Evolutionary conservation across 2,888 invertebrate species (phyloP).

Genomic region (Amphipyra berbera): DNA sequence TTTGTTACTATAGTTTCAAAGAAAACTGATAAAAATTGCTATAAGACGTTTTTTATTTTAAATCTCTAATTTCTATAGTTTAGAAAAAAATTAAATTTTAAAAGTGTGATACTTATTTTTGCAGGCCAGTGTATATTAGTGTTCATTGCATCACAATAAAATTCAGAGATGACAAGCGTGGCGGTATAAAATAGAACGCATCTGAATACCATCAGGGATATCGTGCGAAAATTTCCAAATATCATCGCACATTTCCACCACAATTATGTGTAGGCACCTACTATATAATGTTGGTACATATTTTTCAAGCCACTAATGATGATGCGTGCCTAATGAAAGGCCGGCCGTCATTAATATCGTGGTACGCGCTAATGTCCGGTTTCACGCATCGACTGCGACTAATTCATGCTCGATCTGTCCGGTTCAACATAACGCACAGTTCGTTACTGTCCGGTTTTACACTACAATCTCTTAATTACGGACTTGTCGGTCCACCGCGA

Average conservation of each 20-base stretch:
- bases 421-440: slow-evolving; percentile 65
- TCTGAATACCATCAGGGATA: not conserved
- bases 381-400: slow-evolving; percentile 67
- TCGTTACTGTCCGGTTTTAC: slow-evolving; percentile 66
- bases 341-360: slow-evolving; percentile 57
- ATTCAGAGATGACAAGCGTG: too few relatives aligned
- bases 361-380: slow-evolving; percentile 59
- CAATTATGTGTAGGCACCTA: not conserved
- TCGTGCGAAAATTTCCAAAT: slow-evolving; percentile 1
- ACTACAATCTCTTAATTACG: slow-evolving; percentile 69
- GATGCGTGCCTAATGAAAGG: slow-evolving; percentile 51
- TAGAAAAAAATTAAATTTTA: too few relatives aligned
- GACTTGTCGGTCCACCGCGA: slow-evolving; percentile 44
- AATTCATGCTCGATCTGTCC: slow-evolving; percentile 60
- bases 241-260: slow-evolving; percentile 8
- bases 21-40: too few relatives aligned
- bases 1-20: too few relatives aligned
- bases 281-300: slow-evolving; percentile 12
- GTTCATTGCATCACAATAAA: too few relatives aligned
- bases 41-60: too few relatives aligned
- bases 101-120: too few relatives aligned
- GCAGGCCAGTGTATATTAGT: too few relatives aligned
- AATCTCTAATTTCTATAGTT: too few relatives aligned
- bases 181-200: too few relatives aligned
- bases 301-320: slow-evolving; percentile 47